Conservation (phyloP, 2,797 vertebrate species). For the Linurgus olivaceus region DNA sequence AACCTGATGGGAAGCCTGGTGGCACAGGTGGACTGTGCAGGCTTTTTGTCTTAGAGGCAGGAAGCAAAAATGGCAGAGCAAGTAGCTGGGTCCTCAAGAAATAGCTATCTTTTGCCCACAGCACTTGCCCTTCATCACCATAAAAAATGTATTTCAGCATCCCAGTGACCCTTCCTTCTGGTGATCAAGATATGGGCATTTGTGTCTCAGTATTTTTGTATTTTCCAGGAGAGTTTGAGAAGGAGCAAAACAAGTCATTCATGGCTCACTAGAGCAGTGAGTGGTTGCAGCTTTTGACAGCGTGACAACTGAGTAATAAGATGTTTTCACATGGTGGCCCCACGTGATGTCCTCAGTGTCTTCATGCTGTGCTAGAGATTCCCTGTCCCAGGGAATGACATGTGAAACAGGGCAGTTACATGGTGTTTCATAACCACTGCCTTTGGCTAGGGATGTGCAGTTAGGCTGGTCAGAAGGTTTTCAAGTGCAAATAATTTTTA, state of each 20-base stretch:
- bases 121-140: background rate
- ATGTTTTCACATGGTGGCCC: background rate
- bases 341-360: background rate
- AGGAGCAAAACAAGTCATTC: background rate
- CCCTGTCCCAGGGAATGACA: background rate
- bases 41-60: background rate
- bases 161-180: background rate
- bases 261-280: constrained; percentile 27
- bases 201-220: background rate
- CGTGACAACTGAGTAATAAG: background rate
- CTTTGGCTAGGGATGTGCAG: background rate
- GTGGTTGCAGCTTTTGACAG: background rate
- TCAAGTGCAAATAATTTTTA: background rate
- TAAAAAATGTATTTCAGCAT: background rate
- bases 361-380: background rate
- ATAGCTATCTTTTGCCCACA: background rate
- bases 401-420: rapidly evolving
- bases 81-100: background rate
- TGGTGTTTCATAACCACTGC: background rate
- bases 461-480: background rate
- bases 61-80: background rate
- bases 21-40: background rate
- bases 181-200: background rate
- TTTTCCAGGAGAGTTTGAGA: background rate
- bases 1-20: background rate